These are phyloP conservation scores for Octonoba sinensis DNA, from an alignment of 2,888 invertebrate genomes.

Conservation along the genomic window DNA sequence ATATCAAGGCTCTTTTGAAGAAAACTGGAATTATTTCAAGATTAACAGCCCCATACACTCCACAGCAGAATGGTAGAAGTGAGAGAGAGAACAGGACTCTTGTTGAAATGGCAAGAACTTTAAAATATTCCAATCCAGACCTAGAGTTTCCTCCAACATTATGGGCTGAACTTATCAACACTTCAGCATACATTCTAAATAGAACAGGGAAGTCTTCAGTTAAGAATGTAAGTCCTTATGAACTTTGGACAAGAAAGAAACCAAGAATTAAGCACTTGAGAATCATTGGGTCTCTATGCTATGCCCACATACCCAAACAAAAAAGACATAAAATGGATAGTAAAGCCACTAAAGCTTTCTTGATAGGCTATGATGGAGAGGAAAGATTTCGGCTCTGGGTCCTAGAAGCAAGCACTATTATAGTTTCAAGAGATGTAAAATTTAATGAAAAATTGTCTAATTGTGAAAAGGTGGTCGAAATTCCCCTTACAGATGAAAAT, in stretches of 20 bases:
- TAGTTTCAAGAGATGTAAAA: not conserved
- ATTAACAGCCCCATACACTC: conserved; percentile 57
- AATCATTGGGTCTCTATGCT: conserved; percentile 55
- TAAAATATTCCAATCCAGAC: conserved; percentile 17
- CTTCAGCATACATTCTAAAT: conserved; percentile 23
- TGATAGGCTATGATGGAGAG: conserved; percentile 63
- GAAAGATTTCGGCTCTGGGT: not conserved
- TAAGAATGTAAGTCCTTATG: conserved; percentile 26
- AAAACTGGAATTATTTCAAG: conserved; percentile 49
- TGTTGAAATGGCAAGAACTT: conserved; percentile 51
- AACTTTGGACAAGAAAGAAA: conserved; percentile 51
- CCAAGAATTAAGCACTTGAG: conserved; percentile 54
- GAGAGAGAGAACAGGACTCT: conserved; percentile 52
- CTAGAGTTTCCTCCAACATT: not conserved
- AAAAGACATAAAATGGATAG: conserved; percentile 57
- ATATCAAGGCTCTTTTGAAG: conserved; percentile 23
- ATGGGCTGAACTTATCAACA: conserved; percentile 5
- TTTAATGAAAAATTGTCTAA: not conserved
- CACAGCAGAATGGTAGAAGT: conserved; percentile 63
- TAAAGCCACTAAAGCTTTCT: conserved; percentile 35
- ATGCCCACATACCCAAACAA: conserved; percentile 48
- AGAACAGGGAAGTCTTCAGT: conserved; percentile 17
- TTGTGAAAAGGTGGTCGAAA: too few relatives aligned
- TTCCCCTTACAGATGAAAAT: not conserved
- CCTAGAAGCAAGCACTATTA: not conserved